Conservation (phyloP, 2,113 vertebrate genomes). For the Myrmecobius fasciatus region DNA sequence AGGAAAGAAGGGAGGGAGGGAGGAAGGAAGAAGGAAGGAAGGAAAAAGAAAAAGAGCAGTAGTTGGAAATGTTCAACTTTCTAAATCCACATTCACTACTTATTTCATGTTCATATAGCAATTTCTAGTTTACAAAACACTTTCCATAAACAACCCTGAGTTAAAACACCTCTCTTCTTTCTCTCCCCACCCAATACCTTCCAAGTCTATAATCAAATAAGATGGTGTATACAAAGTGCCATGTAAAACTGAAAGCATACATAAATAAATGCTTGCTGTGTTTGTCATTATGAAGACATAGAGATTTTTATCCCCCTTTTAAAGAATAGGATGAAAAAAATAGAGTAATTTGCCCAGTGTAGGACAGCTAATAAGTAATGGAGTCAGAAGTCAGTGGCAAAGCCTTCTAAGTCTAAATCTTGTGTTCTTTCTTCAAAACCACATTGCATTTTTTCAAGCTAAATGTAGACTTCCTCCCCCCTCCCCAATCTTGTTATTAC, state of each 20-base stretch:
- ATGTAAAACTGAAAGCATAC: neutral
- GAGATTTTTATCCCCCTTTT: neutral
- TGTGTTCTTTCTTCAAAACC: neutral
- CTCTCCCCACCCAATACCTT: neutral
- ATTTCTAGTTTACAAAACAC: neutral
- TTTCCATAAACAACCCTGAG: neutral
- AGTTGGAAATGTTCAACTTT: neutral
- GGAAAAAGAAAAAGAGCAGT: neutral
- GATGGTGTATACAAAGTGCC: neutral
- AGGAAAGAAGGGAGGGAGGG: no score
- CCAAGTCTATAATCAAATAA: neutral
- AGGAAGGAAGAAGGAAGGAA: no score
- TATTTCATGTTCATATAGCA: neutral
- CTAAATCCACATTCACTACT: neutral
- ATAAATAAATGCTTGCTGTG: neutral
- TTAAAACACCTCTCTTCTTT: neutral
- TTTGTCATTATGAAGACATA: neutral
- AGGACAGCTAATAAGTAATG: neutral
- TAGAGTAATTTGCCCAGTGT: neutral
- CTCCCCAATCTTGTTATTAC: slow-evolving; percentile 8
- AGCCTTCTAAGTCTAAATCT: neutral
- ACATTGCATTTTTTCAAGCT: slow-evolving; percentile 7
- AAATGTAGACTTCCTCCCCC: neutral
- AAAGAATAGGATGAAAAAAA: neutral
- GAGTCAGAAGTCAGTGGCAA: neutral